These are phyloP conservation scores for Drosophila fungiperda DNA, from an alignment of 2,888 invertebrate genomes.

Conservation along the genomic window DNA sequence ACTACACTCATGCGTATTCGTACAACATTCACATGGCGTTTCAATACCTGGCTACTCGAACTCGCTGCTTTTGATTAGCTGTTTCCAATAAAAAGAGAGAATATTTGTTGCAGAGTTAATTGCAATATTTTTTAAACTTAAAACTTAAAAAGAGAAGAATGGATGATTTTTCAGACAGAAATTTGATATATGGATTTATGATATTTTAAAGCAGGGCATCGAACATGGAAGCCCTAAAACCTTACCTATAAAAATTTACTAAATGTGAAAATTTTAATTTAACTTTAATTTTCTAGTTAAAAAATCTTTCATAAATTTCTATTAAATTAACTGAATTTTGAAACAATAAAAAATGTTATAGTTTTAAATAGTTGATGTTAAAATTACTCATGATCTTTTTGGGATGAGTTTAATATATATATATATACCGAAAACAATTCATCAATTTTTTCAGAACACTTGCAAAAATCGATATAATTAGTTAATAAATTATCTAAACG, in stretches of 20 bases:
- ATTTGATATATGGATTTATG: not conserved
- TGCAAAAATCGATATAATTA: not conserved
- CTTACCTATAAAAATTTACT: not conserved
- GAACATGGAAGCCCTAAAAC: not conserved
- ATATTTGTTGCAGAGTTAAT: not conserved
- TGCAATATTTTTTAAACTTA: not conserved
- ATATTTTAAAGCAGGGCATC: not conserved
- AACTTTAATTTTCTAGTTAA: not conserved
- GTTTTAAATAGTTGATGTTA: no score
- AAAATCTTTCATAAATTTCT: not conserved
- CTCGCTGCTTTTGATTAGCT: slow-evolving; percentile 1
- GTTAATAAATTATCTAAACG: not conserved
- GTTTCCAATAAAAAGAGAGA: not conserved
- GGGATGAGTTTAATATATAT: not conserved
- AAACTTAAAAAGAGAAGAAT: not conserved
- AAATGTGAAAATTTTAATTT: not conserved
- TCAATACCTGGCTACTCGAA: slow-evolving; percentile 27
- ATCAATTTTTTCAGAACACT: not conserved
- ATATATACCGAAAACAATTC: not conserved
- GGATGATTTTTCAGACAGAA: not conserved
- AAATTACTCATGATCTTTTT: not conserved
- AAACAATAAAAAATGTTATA: no score
- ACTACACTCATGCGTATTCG: slow-evolving; percentile 11
- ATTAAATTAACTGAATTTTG: no score
- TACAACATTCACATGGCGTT: slow-evolving; percentile 55